Percentiles rank a stretch among this genome's conserved stretches.
Conservation (phyloP, 2,797 vertebrate species). For the Xiphophorus birchmanni region DNA sequence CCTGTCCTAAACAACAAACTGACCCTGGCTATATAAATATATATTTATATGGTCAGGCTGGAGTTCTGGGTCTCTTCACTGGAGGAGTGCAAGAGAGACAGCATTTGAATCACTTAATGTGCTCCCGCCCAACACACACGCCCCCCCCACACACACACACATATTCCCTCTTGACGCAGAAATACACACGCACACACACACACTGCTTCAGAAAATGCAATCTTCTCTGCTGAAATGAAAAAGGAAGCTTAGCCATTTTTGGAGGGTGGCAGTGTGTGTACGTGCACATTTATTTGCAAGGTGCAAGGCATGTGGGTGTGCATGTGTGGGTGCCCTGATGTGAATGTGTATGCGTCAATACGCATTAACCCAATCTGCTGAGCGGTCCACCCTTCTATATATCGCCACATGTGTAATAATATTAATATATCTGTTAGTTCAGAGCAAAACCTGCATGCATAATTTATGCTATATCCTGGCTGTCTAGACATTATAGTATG, state of each 20-base stretch:
- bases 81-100: constrained; percentile 61
- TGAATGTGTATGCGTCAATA: constrained; percentile 30
- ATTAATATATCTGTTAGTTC: constrained; percentile 81
- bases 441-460: constrained; percentile 78
- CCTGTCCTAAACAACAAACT: constrained; percentile 63
- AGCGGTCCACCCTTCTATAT: constrained; percentile 59
- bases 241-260: constrained; percentile 69
- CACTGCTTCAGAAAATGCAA: constrained; percentile 69
- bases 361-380: constrained; percentile 64
- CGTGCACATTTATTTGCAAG: constrained; percentile 33
- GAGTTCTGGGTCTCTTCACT: constrained; percentile 60
- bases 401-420: constrained; percentile 78
- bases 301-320: constrained; percentile 7
- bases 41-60: constrained; percentile 39
- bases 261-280: constrained; percentile 33
- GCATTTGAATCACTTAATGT: constrained; percentile 75
- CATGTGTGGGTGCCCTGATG: constrained; percentile 7
- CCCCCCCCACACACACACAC: constrained; percentile 14
- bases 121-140: constrained; percentile 22
- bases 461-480: constrained; percentile 80
- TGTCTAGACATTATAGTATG: constrained; percentile 73
- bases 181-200: constrained; percentile 24
- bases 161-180: constrained; percentile 11
- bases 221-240: constrained; percentile 79
- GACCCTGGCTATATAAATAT: constrained; percentile 16